Conservation (phyloP, 2,888 invertebrate genomes). For the Oscheius sp. region DNA sequence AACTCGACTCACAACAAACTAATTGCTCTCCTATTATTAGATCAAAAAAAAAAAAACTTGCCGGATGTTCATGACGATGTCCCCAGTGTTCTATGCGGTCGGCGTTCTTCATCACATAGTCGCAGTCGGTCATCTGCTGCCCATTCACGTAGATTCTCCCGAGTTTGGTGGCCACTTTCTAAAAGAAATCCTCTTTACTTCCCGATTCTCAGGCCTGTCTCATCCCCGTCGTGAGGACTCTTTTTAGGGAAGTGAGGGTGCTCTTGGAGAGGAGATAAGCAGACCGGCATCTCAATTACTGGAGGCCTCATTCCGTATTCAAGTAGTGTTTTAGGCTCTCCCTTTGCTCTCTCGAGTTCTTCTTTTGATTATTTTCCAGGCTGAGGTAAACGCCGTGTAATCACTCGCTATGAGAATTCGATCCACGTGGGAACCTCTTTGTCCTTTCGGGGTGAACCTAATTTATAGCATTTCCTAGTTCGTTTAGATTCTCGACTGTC, state of each 20-base stretch:
- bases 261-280: conserved; percentile 18
- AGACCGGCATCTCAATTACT: conserved; percentile 40
- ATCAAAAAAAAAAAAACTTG: conserved; percentile 35
- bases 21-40: neutral
- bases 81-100: conserved; percentile 68
- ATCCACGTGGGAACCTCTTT: conserved; percentile 22
- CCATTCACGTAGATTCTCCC: conserved; percentile 94
- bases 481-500: no score
- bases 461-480: no score
- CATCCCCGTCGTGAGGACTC: neutral
- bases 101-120: conserved; percentile 87
- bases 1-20: no score
- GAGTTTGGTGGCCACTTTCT: conserved; percentile 87
- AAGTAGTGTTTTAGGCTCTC: conserved; percentile 26
- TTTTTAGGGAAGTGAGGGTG: neutral
- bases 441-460: no score
- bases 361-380: neutral
- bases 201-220: neutral
- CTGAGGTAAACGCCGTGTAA: neutral
- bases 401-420: conserved; percentile 22
- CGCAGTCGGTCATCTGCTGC: conserved; percentile 83
- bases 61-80: conserved; percentile 70
- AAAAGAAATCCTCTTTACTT: conserved; percentile 43
- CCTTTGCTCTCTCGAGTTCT: neutral
- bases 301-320: conserved; percentile 32